A percentile compares a stretch with the other conserved stretches of the same genome.
phyloP scores from a whole-genome alignment of 2,797 vertebrate species.

The Notolepis coatsorum region DNA sequence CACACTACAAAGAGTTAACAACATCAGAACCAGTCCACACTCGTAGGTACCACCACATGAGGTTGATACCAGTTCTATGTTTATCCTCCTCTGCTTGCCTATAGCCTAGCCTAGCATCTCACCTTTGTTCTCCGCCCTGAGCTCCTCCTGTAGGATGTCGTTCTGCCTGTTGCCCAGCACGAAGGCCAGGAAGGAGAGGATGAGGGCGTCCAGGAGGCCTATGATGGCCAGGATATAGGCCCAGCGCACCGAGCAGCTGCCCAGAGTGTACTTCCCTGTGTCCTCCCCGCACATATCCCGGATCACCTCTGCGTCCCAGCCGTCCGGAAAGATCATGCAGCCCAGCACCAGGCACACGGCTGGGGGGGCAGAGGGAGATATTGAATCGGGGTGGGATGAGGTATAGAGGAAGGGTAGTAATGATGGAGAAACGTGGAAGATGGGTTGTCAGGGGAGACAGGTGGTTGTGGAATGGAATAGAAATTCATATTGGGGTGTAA shows the following conservation, averaged over 20 bases:
- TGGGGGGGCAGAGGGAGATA: constrained; percentile 54
- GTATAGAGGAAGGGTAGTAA: neutral
- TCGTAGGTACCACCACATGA: no score
- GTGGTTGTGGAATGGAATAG: neutral
- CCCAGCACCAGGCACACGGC: constrained; percentile 92
- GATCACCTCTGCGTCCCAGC: constrained; percentile 93
- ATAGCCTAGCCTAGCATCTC: constrained; percentile 16
- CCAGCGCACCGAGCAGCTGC: constrained; percentile 94
- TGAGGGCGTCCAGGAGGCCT: constrained; percentile 92
- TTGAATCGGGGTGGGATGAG: no score
- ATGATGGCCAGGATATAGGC: constrained; percentile 95
- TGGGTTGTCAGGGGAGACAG: neutral
- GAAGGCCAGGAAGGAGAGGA: constrained; percentile 94
- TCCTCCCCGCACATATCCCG: constrained; percentile 93
- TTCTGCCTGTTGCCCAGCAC: constrained; percentile 94
- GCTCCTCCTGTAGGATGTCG: constrained; percentile 88
- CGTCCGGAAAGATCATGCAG: constrained; percentile 93
- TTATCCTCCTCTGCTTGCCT: neutral
- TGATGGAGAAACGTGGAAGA: neutral
- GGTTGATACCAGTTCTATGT: neutral
- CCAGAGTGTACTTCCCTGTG: constrained; percentile 90
- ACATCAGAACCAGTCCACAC: no score
- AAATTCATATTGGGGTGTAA: neutral
- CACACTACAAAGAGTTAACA: no score
- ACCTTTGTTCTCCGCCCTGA: constrained; percentile 91